Base-by-base conservation (phyloP, 1,140 invertebrate genomes). In the Hyposmocoma kahamanoa region DNA sequence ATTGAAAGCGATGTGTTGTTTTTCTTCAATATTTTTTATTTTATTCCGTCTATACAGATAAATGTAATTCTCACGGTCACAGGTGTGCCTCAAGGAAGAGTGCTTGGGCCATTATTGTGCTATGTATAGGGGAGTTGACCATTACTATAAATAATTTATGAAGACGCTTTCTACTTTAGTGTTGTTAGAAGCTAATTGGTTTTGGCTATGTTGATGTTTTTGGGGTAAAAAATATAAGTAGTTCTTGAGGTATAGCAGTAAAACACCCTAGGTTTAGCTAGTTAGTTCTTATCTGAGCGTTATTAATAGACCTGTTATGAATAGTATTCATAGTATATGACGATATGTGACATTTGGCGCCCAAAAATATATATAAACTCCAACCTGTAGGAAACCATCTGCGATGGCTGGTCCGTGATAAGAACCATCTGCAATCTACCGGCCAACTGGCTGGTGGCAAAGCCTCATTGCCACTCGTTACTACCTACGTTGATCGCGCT, bases 371-470 rank as follows among this genome's bases (percentile, higher is more conserved):
- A 28, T 11, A 11, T 6, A 6, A 28, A 28, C 24, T 11, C 6
- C 11, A n/a, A n/a, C n/a, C 13, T 19, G 17, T 59, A 93, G 96
- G 71, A 94, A 91, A 58, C 96, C 91, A 39, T 93, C 91, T 75
- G 91, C 91, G 41, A 94, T 91, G 18, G 96, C 2, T 78, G 76
- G 77, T 67, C 94, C 20, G 94, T 97, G 42, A 89, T 98, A 1
- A 95, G 97, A 73, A 95, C 96, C 66, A 84, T 98, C n/a, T 97
- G 95, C 72, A 92, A 91, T 1, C 82, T 98, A 53, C 95, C 97
- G 1, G 96, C 97, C 72, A 91, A 93, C 36, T 98, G 96, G 87
- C 96, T 97, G 78, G 93, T 93, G 36, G 93, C 96, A 41, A 89
- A 91, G 22, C 65, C 85, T 18, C 88, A 97, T 22, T 92, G 92